Base-by-base conservation (phyloP, 2,797 vertebrate species). In the Graptemys geographica region DNA sequence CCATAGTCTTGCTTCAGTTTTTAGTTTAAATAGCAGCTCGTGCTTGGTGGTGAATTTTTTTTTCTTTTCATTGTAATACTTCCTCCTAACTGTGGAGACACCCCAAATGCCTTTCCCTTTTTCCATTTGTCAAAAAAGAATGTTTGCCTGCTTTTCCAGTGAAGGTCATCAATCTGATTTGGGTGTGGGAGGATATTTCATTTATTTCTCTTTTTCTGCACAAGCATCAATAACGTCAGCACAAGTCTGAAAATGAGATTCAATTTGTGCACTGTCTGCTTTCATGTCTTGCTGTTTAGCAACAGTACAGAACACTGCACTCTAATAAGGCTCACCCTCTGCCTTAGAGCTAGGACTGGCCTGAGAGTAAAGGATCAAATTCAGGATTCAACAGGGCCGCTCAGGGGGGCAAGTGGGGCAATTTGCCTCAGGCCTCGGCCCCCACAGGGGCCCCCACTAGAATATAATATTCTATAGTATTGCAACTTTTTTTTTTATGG, bases 121-220 rank as follows among this genome's bases (percentile, higher is more conserved):
- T 84, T 93, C 90, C 84, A 90, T 90, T 90, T 93, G 94, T 79
- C 23, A 16, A 25, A 87, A 41, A 56, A 23, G 33, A 21, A 57
- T 69, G 28, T 33, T 87, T 23, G 4, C 21, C 56, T 94, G 90
- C 44, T 27, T 6, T 87, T 94, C 86, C 53, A 81, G 23, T 94
- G 95, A 86, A 83, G 0, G 0, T 21, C 65, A 5, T 86, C 15
- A 27, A 2, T 15, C 1, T 0, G 8, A 33, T 91, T 87, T 91
- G 31, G n/a, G 65, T 21, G n/a, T 69, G 65, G 8, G 65, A 18
- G 8, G 5, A 1, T 28, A 49, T 23, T 80, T 0, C 0, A 0
- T 37, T 92, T 31, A 4, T 81, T 95, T 88, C 89, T 23, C 23
- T 89, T 31, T 6, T 1, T 11, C 79, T 59, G 55, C 53, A 56